Evolutionary conservation across 2,113 vertebrate species (phyloP).

Genomic region (Jaculus jaculus): DNA sequence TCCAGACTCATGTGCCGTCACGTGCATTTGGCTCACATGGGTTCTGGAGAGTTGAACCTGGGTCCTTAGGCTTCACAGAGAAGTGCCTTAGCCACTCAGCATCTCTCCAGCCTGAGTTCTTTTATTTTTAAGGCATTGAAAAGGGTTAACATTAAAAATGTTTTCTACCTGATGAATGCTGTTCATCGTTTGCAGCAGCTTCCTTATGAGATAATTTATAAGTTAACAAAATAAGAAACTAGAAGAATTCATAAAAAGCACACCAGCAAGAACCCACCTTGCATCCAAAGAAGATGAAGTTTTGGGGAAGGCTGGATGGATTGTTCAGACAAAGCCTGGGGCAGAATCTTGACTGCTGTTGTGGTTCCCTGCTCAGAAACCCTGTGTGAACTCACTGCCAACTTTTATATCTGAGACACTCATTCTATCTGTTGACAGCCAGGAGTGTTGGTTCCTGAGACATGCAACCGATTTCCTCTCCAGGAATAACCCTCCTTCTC

Average conservation of each 20-base stretch:
- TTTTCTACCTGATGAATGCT: constrained; percentile 56
- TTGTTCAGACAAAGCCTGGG: not conserved
- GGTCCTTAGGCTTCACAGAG: no score
- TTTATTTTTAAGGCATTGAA: constrained; percentile 51
- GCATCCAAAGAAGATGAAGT: not conserved
- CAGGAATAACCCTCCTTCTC: constrained; percentile 59
- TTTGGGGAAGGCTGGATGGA: not conserved
- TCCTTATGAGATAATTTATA: constrained; percentile 42
- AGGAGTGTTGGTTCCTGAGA: constrained; percentile 28
- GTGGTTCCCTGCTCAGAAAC: not conserved
- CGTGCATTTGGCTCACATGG: no score
- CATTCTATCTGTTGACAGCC: constrained; percentile 9
- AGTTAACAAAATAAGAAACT: constrained; percentile 21
- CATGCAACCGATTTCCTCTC: constrained; percentile 42
- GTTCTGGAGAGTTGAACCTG: no score
- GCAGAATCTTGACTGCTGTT: not conserved
- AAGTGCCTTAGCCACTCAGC: no score
- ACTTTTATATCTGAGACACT: not conserved
- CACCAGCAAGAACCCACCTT: not conserved
- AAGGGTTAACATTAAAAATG: constrained; percentile 26
- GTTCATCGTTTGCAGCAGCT: constrained; percentile 62
- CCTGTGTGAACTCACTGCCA: not conserved
- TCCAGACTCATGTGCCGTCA: no score
- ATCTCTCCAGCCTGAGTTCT: not conserved
- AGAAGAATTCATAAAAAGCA: not conserved